Conservation (phyloP, 2,113 vertebrate species). For the Electrona antarctica region DNA sequence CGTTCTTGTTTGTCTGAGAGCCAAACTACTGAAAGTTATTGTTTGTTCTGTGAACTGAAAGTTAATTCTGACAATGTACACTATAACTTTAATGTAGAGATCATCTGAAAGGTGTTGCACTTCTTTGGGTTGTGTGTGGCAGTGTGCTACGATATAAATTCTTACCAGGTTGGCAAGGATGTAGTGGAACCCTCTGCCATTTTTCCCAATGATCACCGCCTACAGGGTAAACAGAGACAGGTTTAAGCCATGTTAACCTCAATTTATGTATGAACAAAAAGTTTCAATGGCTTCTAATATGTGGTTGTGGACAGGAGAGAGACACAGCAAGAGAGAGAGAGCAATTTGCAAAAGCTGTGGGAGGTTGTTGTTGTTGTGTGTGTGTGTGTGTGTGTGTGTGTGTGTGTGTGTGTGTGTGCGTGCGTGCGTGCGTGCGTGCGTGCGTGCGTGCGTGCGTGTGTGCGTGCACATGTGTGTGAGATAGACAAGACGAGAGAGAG, state of each 20-base stretch:
- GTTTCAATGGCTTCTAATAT: neutral
- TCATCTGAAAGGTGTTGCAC: neutral
- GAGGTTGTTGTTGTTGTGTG: neutral
- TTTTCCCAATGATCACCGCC: constrained; percentile 92
- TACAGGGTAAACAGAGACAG: constrained; percentile 74
- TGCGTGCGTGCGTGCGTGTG: neutral
- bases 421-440: too few species aligned
- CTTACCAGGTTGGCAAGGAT: constrained; percentile 99
- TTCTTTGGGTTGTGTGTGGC: constrained; percentile 33
- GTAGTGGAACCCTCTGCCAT: constrained; percentile 96
- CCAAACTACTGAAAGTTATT: neutral
- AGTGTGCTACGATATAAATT: constrained; percentile 6
- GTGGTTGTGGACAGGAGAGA: neutral
- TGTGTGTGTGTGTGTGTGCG: too few species aligned
- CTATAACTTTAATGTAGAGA: too few species aligned
- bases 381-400: constrained; percentile 1
- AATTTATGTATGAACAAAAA: constrained; percentile 17
- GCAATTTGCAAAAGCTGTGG: too few species aligned
- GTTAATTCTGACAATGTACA: too few species aligned
- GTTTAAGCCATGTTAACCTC: constrained; percentile 19
- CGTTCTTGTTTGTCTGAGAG: too few species aligned
- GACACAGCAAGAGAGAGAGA: too few species aligned
- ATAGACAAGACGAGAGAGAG: neutral
- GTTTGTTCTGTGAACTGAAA: neutral
- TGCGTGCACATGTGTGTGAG: neutral